Conservation (phyloP, 1,140 invertebrate species). For the Protaetia brevitarsis region DNA sequence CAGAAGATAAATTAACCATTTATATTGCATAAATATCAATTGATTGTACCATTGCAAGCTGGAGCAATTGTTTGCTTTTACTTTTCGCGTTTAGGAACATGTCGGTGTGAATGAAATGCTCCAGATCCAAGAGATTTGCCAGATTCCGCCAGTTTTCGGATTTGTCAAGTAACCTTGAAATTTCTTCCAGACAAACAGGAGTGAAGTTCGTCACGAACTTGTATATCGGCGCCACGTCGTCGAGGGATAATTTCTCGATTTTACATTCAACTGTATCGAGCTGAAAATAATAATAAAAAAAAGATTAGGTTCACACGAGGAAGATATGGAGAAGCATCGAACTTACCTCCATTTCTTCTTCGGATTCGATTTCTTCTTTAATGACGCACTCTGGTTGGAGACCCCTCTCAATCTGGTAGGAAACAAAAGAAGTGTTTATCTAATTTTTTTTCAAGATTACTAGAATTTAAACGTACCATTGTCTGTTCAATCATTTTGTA, state of each 20-base stretch:
- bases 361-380: slow-evolving; percentile 34
- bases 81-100: slow-evolving; percentile 28
- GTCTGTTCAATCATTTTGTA: slow-evolving; percentile 31
- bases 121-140: slow-evolving; percentile 37
- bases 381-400: slow-evolving; percentile 20
- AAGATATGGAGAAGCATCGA: background rate
- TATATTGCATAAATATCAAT: background rate
- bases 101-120: slow-evolving; percentile 34
- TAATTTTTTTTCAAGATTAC: too few species aligned
- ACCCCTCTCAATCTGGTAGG: background rate
- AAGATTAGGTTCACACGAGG: too few species aligned
- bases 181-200: slow-evolving; percentile 32
- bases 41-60: slow-evolving; percentile 34
- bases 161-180: slow-evolving; percentile 36
- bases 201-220: slow-evolving; percentile 29
- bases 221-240: slow-evolving; percentile 34
- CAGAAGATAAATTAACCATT: background rate
- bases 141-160: slow-evolving; percentile 36
- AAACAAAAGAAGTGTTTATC: background rate
- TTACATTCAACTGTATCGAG: slow-evolving; percentile 2
- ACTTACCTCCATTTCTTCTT: slow-evolving; percentile 39
- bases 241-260: slow-evolving; percentile 17
- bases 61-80: slow-evolving; percentile 34
- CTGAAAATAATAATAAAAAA: background rate
- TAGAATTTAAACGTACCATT: slow-evolving; percentile 38